These are phyloP conservation scores for Pelecanoides urinatrix DNA, from an alignment of 2,113 vertebrate genomes.

Conservation along the genomic window DNA sequence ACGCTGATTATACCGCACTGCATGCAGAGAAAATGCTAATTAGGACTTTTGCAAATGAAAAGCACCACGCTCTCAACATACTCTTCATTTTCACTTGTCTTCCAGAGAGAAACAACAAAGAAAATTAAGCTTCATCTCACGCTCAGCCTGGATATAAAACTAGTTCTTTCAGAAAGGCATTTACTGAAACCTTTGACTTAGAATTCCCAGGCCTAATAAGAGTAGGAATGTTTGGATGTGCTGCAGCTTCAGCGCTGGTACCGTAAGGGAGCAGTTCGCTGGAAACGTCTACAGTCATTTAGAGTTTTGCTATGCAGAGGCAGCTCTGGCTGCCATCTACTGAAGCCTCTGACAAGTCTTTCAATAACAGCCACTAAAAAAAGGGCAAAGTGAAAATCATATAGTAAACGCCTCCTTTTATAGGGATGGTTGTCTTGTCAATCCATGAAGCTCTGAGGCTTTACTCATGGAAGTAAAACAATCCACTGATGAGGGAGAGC, in stretches of 20 bases:
- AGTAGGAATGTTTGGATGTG: neutral
- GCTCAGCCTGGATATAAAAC: slow-evolving; percentile 31
- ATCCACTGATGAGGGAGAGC: neutral
- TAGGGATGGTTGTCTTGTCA: neutral
- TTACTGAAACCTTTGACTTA: neutral
- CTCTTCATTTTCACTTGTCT: slow-evolving; percentile 37
- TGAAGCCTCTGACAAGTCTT: neutral
- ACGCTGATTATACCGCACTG: slow-evolving; percentile 5
- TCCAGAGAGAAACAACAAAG: slow-evolving; percentile 52
- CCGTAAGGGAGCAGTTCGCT: neutral
- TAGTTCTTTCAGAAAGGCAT: slow-evolving; percentile 55
- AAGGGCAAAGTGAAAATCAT: neutral
- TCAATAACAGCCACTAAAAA: neutral
- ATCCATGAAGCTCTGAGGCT: neutral
- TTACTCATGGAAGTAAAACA: neutral
- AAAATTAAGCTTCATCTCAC: slow-evolving; percentile 68
- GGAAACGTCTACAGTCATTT: neutral
- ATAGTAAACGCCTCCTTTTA: neutral
- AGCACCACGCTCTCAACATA: slow-evolving; percentile 12
- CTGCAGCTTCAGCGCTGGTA: neutral
- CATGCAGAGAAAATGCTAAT: slow-evolving; percentile 66
- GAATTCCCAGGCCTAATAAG: slow-evolving; percentile 37
- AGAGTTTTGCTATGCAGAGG: neutral
- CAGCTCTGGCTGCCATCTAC: neutral
- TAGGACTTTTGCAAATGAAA: slow-evolving; percentile 60